Percentiles rank a stretch among this genome's conserved stretches.
phyloP scores from a whole-genome alignment of 1,140 invertebrate species.

The Chymomyza costata region DNA sequence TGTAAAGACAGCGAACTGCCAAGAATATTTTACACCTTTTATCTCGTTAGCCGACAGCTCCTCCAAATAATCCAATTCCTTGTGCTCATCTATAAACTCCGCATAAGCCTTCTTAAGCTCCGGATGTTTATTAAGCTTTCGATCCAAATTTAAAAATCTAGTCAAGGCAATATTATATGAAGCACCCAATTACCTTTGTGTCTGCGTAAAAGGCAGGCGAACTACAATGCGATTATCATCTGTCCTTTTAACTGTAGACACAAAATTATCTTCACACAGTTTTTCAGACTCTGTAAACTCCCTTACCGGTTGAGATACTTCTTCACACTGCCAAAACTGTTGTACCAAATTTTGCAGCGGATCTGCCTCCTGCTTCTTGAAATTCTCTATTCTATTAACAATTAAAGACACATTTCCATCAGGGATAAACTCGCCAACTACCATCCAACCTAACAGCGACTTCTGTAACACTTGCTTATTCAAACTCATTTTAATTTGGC shows the following conservation, averaged over 20 bases:
- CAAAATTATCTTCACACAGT: too few relatives aligned
- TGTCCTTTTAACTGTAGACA: too few relatives aligned
- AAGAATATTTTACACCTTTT: conserved; percentile 16
- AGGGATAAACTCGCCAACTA: conserved; percentile 1
- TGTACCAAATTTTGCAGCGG: conserved; percentile 3
- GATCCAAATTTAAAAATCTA: too few relatives aligned
- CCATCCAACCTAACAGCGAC: conserved; percentile 6
- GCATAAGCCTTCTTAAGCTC: too few relatives aligned
- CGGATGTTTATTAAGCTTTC: too few relatives aligned
- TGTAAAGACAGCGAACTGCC: conserved; percentile 24
- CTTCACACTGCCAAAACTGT: conserved; percentile 5
- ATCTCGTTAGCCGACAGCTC: neutral
- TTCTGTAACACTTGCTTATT: conserved; percentile 2
- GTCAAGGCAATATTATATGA: too few relatives aligned
- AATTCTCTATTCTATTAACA: neutral
- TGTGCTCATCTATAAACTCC: too few relatives aligned
- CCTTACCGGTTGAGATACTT: too few relatives aligned
- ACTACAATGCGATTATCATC: too few relatives aligned
- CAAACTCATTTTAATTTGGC: conserved; percentile 1
- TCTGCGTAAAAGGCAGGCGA: too few relatives aligned
- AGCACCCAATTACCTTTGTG: too few relatives aligned
- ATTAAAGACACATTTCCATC: neutral
- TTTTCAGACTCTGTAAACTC: too few relatives aligned
- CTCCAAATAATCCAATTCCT: conserved; percentile 12
- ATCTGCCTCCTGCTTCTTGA: neutral